Percentiles rank a stretch among this genome's conserved stretches.
These are phyloP conservation scores for Acanthisitta chloris DNA, from an alignment of 2,113 vertebrate species.

Conservation along the genomic window DNA sequence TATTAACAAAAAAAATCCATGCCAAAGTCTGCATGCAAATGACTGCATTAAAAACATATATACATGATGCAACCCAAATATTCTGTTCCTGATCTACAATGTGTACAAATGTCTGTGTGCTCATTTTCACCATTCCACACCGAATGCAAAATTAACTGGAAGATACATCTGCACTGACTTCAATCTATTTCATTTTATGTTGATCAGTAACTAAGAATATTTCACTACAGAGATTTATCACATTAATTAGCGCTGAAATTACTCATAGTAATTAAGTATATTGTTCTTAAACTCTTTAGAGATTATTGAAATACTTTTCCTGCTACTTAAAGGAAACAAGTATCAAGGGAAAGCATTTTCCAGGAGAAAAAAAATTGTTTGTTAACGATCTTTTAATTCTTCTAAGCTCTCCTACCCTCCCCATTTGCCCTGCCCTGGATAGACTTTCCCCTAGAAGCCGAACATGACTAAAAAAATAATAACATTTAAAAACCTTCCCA, in stretches of 20 bases:
- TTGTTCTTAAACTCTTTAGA: slow-evolving; percentile 77
- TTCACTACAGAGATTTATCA: slow-evolving; percentile 75
- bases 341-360: slow-evolving; percentile 17
- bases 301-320: slow-evolving; percentile 70
- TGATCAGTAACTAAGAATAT: slow-evolving; percentile 72
- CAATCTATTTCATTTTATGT: slow-evolving; percentile 57
- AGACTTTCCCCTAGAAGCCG: not conserved
- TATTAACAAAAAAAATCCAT: not conserved
- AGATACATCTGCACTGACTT: not conserved
- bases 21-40: not conserved
- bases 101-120: not conserved
- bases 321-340: slow-evolving; percentile 65
- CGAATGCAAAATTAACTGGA: not conserved
- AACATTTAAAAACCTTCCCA: not conserved
- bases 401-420: not conserved
- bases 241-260: slow-evolving; percentile 76
- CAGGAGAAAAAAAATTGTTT: not conserved
- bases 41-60: not conserved
- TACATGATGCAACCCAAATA: not conserved
- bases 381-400: not conserved
- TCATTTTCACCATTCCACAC: not conserved
- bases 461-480: not conserved
- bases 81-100: not conserved
- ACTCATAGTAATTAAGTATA: slow-evolving; percentile 77
- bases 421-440: not conserved